Base-by-base conservation (phyloP, 2,113 vertebrate genomes). In the Sturnira hondurensis region DNA sequence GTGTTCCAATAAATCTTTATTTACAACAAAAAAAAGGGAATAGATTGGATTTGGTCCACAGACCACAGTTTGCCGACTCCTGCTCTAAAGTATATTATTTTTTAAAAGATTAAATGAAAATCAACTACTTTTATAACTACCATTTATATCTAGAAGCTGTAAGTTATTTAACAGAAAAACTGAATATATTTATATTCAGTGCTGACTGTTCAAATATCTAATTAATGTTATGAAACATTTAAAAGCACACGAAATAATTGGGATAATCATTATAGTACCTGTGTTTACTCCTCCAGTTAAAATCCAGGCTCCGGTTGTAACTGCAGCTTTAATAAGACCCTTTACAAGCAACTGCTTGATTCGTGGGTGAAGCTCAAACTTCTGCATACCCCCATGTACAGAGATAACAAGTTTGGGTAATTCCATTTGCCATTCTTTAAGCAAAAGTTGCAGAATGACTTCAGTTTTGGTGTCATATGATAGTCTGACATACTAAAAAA, bases 351-450 rank as follows among this genome's bases (percentile, higher is more conserved):
- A 98, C 94, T 99, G 99, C 96, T 99, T 99, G 98, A 99, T 99
- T 94, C 99, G 99, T 56, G 99, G 99, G 97, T 99, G 99, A 93
- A 99, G 98, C 74, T 99, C 99, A 97, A 99, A 99, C 98, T 99
- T 99, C 97, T 99, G 99, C 98, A 99, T 99, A 91, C 99, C 99
- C 74, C 99, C 99, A 31, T 99, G 99, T 95, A 99, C 99, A 95
- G 99, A 99, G 98, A 99, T 99, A 95, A 99, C 99, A 95, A 99
- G 99, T 98, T 99, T 99, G 22, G 99, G 99, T 97, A 99, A 99
- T 97, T 99, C 99, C 99, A 99, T 99, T 95, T 99, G 99, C 99
- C 99, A 99, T 97, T 99, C 99, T 98, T 99, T 99, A 96, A 99
- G 98, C 99, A 99, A 99, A 96, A 99, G 99, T 96, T 99, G 98